Evolutionary conservation across 1,140 invertebrate species (phyloP).

Genomic region (Cherax quadricarinatus): DNA sequence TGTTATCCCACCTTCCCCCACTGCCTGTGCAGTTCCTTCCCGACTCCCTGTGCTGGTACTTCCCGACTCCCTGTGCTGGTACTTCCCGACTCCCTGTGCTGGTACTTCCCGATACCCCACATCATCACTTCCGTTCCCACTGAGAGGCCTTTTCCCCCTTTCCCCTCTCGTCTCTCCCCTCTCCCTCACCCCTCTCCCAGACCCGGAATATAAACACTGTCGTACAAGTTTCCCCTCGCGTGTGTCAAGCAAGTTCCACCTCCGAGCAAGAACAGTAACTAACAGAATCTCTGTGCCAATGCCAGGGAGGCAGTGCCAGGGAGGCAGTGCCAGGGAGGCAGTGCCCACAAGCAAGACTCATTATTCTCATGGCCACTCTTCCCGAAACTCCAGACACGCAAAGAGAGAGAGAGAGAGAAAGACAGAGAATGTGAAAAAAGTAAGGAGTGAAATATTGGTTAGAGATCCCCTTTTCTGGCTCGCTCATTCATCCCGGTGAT

Average conservation of each 20-base stretch:
- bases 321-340: too few species aligned
- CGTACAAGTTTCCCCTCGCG: not conserved
- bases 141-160: slow-evolving; percentile 23
- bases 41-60: slow-evolving; percentile 18
- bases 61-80: slow-evolving; percentile 27
- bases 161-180: slow-evolving; percentile 6
- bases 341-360: not conserved
- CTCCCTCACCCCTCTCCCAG: slow-evolving; percentile 20
- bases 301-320: too few species aligned
- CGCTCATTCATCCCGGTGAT: not conserved
- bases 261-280: not conserved
- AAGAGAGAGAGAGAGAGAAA: not conserved
- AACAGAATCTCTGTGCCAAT: too few species aligned
- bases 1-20: not conserved
- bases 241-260: not conserved
- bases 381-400: not conserved
- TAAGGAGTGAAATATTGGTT: too few species aligned
- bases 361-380: not conserved
- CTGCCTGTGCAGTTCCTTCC: slow-evolving; percentile 8
- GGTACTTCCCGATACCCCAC: slow-evolving; percentile 20
- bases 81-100: slow-evolving; percentile 7
- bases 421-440: not conserved
- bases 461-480: not conserved
- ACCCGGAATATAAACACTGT: slow-evolving; percentile 34
- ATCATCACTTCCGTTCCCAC: slow-evolving; percentile 29